Percentiles rank a stretch among this genome's conserved stretches.
These are phyloP conservation scores for Eupithecia pulchellata DNA, from an alignment of 2,888 invertebrate genomes.

Conservation along the genomic window DNA sequence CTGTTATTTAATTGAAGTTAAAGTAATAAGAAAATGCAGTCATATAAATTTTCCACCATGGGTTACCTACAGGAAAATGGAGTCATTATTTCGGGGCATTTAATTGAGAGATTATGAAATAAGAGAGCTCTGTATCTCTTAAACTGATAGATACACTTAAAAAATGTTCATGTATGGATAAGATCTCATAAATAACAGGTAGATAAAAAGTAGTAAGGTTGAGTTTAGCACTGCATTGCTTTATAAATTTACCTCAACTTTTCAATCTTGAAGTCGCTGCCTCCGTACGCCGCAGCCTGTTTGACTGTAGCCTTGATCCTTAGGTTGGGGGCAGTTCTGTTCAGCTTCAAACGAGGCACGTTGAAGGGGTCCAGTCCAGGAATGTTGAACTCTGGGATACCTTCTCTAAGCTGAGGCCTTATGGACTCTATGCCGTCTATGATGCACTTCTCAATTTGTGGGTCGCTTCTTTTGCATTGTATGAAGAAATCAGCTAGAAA, in stretches of 20 bases:
- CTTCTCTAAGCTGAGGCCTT: slow-evolving; percentile 48
- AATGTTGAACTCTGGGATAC: slow-evolving; percentile 57
- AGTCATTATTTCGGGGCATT: neutral
- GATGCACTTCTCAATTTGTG: slow-evolving; percentile 55
- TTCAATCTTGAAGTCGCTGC: slow-evolving; percentile 87
- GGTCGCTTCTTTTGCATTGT: slow-evolving; percentile 56
- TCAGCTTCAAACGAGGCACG: slow-evolving; percentile 88
- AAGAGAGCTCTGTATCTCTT: neutral
- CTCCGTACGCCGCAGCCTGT: slow-evolving; percentile 87
- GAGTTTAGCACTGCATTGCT: neutral
- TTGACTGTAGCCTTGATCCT: slow-evolving; percentile 88
- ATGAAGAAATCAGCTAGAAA: slow-evolving; percentile 59
- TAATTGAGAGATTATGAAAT: neutral
- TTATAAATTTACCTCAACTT: slow-evolving; percentile 84
- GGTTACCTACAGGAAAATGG: neutral
- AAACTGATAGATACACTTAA: neutral
- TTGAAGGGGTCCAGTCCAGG: slow-evolving; percentile 86
- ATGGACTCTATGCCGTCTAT: slow-evolving; percentile 83
- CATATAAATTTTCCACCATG: neutral
- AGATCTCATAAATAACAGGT: neutral
- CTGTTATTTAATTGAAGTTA: neutral
- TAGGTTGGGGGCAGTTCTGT: slow-evolving; percentile 89
- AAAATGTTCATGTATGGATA: neutral
- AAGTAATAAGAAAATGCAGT: neutral
- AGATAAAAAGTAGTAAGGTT: neutral